Evolutionary conservation across 1,140 invertebrate species (phyloP).

Genomic region (Parapsyche elsis): DNA sequence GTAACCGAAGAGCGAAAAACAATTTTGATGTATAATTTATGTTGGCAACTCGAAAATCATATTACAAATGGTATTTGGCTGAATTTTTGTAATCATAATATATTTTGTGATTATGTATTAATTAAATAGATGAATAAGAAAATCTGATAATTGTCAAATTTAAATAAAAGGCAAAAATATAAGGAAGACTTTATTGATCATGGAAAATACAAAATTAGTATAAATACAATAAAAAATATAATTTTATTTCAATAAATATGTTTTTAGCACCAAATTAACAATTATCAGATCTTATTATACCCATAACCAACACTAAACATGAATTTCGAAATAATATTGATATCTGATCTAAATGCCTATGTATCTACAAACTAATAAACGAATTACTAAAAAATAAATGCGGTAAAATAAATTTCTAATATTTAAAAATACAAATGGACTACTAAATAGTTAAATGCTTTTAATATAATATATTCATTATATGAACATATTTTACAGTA

Average conservation of each 20-base stretch:
- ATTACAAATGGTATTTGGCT: too few relatives aligned
- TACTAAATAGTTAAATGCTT: too few relatives aligned
- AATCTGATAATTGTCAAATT: constrained; percentile 55
- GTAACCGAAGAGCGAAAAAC: background rate
- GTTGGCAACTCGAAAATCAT: too few relatives aligned
- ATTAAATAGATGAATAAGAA: background rate
- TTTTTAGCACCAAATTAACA: constrained; percentile 49
- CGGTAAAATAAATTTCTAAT: too few relatives aligned
- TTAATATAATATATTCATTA: background rate
- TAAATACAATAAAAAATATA: constrained; percentile 43
- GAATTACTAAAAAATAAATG: too few relatives aligned
- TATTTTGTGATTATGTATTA: too few relatives aligned
- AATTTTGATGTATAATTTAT: background rate
- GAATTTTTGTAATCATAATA: background rate
- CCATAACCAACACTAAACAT: constrained; percentile 45
- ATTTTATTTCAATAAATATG: background rate
- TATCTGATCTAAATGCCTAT: background rate
- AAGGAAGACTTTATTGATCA: constrained; percentile 18
- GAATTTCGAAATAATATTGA: background rate
- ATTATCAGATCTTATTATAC: constrained; percentile 56
- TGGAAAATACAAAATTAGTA: background rate
- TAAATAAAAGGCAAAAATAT: constrained; percentile 15
- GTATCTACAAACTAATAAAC: too few relatives aligned
- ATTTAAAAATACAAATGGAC: too few relatives aligned
- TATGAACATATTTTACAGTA: too few relatives aligned